Percentiles rank a stretch among this genome's conserved stretches.
phyloP scores from a whole-genome alignment of 2,888 invertebrate species.

The Leucoma salicis region DNA sequence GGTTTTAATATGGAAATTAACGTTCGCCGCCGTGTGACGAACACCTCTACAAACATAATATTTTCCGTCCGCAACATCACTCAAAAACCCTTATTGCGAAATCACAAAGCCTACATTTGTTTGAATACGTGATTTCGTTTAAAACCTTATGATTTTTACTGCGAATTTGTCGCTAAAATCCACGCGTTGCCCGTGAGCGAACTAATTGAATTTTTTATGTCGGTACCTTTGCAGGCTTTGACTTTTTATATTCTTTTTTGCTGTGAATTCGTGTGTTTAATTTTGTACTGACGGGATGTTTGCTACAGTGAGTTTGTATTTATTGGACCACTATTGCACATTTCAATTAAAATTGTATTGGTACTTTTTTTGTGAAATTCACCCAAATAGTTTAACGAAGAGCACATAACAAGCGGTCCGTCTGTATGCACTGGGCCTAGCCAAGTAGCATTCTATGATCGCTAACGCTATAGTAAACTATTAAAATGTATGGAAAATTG shows the following conservation, averaged over 20 bases:
- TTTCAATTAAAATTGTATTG: too few relatives aligned
- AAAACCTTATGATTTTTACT: constrained; percentile 19
- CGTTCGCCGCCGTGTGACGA: constrained; percentile 70
- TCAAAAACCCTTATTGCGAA: constrained; percentile 26
- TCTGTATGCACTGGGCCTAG: too few relatives aligned
- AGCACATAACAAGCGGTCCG: too few relatives aligned
- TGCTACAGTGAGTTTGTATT: too few relatives aligned
- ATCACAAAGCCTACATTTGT: constrained; percentile 36
- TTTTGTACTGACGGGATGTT: constrained; percentile 9
- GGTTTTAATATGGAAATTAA: constrained; percentile 83
- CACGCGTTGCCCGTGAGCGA: constrained; percentile 43
- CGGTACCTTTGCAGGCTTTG: constrained; percentile 38
- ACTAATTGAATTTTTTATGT: constrained; percentile 68
- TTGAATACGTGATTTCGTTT: constrained; percentile 13
- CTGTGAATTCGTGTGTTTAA: constrained; percentile 23
- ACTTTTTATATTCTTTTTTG: constrained; percentile 28
- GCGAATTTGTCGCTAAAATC: constrained; percentile 59
- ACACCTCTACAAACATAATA: constrained; percentile 61
- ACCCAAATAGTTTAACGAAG: too few relatives aligned
- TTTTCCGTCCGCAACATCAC: constrained; percentile 40
- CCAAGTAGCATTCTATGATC: too few relatives aligned
- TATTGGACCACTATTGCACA: too few relatives aligned
- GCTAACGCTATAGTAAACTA: too few relatives aligned
- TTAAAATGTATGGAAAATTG: too few relatives aligned
- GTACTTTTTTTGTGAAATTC: too few relatives aligned